A percentile compares a stretch with the other conserved stretches of the same genome.
These are phyloP conservation scores for Euglossa dilemma DNA, from an alignment of 1,140 invertebrate genomes.

Conservation along the genomic window DNA sequence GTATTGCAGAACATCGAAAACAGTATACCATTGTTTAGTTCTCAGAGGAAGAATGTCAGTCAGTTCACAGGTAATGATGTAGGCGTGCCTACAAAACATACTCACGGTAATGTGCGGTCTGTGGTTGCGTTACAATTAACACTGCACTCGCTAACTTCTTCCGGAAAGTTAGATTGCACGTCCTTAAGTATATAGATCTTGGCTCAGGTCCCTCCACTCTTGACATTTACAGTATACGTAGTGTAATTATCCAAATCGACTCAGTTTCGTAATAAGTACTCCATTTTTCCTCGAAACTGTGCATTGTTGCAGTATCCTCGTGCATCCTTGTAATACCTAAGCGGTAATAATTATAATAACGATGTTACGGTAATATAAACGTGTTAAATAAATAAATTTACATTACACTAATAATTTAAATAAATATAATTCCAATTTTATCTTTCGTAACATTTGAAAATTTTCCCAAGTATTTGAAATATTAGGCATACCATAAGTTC, in stretches of 20 bases:
- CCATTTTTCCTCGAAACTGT: not conserved
- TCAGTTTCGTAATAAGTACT: constrained; percentile 4
- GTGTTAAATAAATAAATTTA: no score
- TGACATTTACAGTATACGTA: not conserved
- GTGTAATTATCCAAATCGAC: constrained; percentile 8
- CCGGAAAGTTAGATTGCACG: constrained; percentile 23
- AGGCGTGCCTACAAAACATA: constrained; percentile 54
- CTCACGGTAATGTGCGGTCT: constrained; percentile 44
- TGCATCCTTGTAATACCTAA: no score
- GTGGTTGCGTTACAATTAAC: constrained; percentile 60
- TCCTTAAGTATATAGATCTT: constrained; percentile 23
- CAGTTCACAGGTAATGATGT: constrained; percentile 63
- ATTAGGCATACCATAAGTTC: no score
- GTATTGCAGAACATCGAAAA: constrained; percentile 53
- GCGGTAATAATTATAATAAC: no score
- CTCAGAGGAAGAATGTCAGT: constrained; percentile 66
- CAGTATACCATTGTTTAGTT: constrained; percentile 61
- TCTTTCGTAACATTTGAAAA: no score
- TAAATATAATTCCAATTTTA: no score
- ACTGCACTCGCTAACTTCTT: constrained; percentile 26
- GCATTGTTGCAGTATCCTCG: no score
- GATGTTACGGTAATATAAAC: no score
- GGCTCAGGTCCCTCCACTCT: not conserved
- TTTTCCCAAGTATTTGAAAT: no score
- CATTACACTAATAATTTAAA: no score